Evolutionary conservation across 2,888 invertebrate species (phyloP).

Genomic region (Euplagia quadripunctaria): DNA sequence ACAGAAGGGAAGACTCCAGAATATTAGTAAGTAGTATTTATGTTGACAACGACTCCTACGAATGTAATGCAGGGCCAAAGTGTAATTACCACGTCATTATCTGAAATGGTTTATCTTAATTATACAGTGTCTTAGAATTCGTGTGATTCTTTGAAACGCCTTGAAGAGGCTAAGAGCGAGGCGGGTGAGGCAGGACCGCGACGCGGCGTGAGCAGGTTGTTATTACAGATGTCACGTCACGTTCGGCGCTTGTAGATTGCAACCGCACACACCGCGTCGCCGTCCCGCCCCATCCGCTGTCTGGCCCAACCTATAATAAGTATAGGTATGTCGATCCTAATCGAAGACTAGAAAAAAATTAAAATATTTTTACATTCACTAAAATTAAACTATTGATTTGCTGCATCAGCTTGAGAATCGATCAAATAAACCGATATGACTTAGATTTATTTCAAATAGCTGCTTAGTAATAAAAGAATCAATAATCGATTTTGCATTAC

Average conservation of each 20-base stretch:
- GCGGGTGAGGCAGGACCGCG: too few species aligned
- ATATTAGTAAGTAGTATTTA: not conserved
- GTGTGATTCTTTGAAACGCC: not conserved
- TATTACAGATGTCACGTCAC: too few species aligned
- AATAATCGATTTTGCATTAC: not conserved
- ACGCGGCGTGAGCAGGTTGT: too few species aligned
- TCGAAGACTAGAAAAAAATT: too few species aligned
- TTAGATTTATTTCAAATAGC: not conserved
- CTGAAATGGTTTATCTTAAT: not conserved
- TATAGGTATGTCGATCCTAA: too few species aligned
- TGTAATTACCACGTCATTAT: not conserved
- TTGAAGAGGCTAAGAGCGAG: too few species aligned
- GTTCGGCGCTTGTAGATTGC: too few species aligned
- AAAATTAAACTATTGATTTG: not conserved
- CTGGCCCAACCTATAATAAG: too few species aligned
- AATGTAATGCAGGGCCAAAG: not conserved
- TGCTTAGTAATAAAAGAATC: not conserved
- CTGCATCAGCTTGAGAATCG: not conserved
- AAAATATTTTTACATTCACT: too few species aligned
- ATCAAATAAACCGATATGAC: too few species aligned
- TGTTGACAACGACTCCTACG: not conserved
- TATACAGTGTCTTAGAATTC: not conserved
- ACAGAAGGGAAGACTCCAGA: not conserved
- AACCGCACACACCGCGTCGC: too few species aligned
- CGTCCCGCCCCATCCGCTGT: too few species aligned